Evolutionary conservation across 2,888 invertebrate species (phyloP), one percentile per base, ranked within the genome.

Genomic region (Leptopterna dolabrata): DNA sequence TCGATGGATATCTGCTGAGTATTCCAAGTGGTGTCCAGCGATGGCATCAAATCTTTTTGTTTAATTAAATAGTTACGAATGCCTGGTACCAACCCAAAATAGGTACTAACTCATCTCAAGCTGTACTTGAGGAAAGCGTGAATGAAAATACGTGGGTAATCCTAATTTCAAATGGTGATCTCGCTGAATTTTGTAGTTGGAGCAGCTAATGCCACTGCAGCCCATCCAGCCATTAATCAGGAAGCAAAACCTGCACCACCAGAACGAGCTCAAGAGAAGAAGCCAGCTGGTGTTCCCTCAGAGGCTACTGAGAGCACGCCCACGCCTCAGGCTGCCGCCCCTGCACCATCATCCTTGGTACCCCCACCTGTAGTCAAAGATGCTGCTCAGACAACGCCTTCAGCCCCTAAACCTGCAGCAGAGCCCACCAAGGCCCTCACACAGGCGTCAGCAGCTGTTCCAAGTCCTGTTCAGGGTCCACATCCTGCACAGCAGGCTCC

Each of bases 381-480:
- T 81, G 89, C 87, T 86, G 89, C 88, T 87, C 87, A 89, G 89
- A 78, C 88, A 55, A 24, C 71, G 4, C 27, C 76, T 70, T 41
- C 83, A 7, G 83, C 71, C 14, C 51, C 73, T 1, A 86, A 63
- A 81, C 41, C 71, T 13, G 76, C 81, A 0, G 47, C 71, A 14
- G 73, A n/a, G 70, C 27, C n/a, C 13, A 30, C 51, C 13, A 71
- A 81, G 41, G n/a, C 84, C 41, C 86, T 87, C 29, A 78, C 86
- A 9, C 71, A 87, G 9, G 91, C 92, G 0, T 92, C 92, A 0
- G 92, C 93, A 2, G 92, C 92, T 0, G 36, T 88, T 6, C 71
- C 89, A 14, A 81, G 27, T 19, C 63, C 89, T 16, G 87, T 88
- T 16, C 91, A 92, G 0, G 91, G 88, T 16, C 78, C 88, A 2